Evolutionary conservation across 2,797 vertebrate species (phyloP).

Genomic region (Parauchenoglanis ngamensis): DNA sequence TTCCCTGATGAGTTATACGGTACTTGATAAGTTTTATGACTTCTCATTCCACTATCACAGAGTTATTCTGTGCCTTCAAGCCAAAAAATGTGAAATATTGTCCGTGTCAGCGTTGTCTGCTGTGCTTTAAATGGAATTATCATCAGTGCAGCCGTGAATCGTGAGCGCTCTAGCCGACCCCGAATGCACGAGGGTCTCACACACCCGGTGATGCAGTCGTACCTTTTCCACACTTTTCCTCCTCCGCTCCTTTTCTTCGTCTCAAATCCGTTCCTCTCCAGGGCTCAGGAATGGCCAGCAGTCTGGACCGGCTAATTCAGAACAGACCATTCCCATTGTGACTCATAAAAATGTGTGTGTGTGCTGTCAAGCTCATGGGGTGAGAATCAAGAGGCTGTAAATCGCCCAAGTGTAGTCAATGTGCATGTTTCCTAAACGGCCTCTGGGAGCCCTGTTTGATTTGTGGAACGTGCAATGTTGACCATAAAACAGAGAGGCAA

Average conservation of each 20-base stretch:
- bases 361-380: constrained; percentile 9
- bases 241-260: constrained; percentile 12
- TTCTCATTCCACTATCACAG: not conserved
- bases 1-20: constrained; percentile 5
- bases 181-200: constrained; percentile 5
- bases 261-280: constrained; percentile 25
- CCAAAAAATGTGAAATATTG: constrained; percentile 4
- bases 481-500: constrained; percentile 32
- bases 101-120: not conserved
- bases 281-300: constrained; percentile 47
- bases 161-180: not conserved
- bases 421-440: constrained; percentile 41
- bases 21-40: not conserved
- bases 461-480: constrained; percentile 46
- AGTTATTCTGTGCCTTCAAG: not conserved
- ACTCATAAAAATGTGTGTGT: constrained; percentile 53
- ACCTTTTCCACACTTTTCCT: constrained; percentile 1
- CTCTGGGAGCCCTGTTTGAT: constrained; percentile 42
- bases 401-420: constrained; percentile 31
- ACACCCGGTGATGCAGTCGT: constrained; percentile 7
- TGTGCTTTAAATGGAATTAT: constrained; percentile 27
- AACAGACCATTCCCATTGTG: constrained; percentile 25
- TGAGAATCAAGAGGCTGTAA: constrained; percentile 37
- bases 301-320: constrained; percentile 19
- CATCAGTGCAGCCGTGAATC: constrained; percentile 5